Evolutionary conservation across 2,888 invertebrate species (phyloP).

Genomic region (Pachydiplax longipennis): DNA sequence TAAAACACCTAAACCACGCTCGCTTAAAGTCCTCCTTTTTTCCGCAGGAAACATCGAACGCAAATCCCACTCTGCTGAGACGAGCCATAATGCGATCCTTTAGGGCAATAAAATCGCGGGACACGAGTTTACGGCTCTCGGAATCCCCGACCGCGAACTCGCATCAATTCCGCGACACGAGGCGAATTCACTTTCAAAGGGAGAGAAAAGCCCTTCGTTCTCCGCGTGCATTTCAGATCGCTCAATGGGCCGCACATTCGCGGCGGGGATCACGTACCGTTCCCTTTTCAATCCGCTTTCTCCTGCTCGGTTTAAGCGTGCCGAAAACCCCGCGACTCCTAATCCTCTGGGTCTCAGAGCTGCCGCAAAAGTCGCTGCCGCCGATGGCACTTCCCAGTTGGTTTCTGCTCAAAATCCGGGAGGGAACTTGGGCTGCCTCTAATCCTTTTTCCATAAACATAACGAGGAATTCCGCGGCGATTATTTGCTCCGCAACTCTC

Average conservation of each 20-base stretch:
- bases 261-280: background rate
- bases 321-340: background rate
- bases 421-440: background rate
- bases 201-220: background rate
- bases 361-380: slow-evolving; percentile 7
- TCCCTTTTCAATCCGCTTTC: slow-evolving; percentile 36
- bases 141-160: background rate
- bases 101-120: background rate
- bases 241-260: slow-evolving; percentile 11
- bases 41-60: background rate
- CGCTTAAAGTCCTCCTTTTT: background rate
- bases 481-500: background rate
- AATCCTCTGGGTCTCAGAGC: slow-evolving; percentile 22
- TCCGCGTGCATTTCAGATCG: background rate
- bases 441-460: slow-evolving; percentile 45
- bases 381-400: slow-evolving; percentile 23
- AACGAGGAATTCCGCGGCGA: slow-evolving; percentile 19
- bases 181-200: background rate
- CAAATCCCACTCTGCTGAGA: background rate
- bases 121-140: background rate
- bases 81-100: background rate
- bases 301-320: background rate
- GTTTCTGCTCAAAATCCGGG: slow-evolving; percentile 14
- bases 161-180: background rate
- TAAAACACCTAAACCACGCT: no score